These are phyloP conservation scores for Gymnothorax reevesii DNA, from an alignment of 2,797 vertebrate genomes.

Conservation along the genomic window DNA sequence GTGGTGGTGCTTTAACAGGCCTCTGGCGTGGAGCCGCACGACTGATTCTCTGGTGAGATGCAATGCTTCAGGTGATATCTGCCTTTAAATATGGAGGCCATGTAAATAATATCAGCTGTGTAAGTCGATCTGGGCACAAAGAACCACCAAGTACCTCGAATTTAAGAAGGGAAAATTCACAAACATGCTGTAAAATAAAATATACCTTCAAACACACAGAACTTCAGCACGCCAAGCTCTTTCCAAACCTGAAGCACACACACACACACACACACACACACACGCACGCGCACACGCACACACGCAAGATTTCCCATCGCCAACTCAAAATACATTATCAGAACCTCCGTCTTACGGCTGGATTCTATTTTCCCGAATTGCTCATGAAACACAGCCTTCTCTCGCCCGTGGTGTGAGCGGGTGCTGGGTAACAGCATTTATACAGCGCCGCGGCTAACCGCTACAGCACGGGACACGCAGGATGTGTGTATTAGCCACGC, in stretches of 20 bases:
- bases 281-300: too few species aligned
- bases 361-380: conserved; percentile 73
- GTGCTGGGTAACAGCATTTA: conserved; percentile 49
- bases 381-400: conserved; percentile 68
- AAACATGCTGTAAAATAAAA: not conserved
- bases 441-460: not conserved
- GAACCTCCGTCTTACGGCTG: conserved; percentile 61
- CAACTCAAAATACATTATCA: conserved; percentile 71
- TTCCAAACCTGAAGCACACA: not conserved
- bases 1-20: not conserved
- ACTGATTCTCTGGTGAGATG: not conserved
- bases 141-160: not conserved
- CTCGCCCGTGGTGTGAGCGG: conserved; percentile 40
- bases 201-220: conserved; percentile 34
- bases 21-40: not conserved
- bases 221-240: not conserved
- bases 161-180: not conserved
- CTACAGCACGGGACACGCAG: conserved; percentile 55
- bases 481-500: conserved; percentile 71
- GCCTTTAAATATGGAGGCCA: not conserved
- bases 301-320: conserved; percentile 44
- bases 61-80: not conserved
- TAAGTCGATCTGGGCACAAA: not conserved
- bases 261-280: not conserved
- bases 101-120: not conserved